phyloP scores from a whole-genome alignment of 2,797 vertebrate genomes.

The Lemur catta region DNA sequence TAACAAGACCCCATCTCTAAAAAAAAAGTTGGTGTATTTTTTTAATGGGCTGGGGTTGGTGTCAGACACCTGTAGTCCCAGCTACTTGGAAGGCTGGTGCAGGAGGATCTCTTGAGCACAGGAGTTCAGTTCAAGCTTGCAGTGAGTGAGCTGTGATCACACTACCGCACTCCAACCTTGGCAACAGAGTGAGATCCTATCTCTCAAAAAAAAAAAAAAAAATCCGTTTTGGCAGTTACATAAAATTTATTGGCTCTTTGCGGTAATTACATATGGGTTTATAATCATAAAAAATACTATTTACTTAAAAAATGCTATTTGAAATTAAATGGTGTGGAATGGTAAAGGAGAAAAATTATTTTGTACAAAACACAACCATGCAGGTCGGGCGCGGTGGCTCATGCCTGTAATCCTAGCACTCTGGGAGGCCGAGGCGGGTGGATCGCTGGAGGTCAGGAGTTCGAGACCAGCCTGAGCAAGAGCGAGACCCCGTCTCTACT shows the following conservation, averaged over 20 bases:
- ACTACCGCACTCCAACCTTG: not conserved
- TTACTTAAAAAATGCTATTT: not conserved
- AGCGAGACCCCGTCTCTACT: too few species aligned
- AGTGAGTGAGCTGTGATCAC: too few species aligned
- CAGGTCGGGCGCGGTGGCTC: too few species aligned
- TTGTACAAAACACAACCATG: not conserved
- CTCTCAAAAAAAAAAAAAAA: not conserved
- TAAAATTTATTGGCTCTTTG: slow-evolving; percentile 26
- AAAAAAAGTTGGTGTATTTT: not conserved
- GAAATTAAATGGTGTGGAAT: not conserved
- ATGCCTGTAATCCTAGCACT: too few species aligned
- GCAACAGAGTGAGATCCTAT: not conserved
- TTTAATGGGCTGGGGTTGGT: not conserved
- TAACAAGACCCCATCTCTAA: not conserved
- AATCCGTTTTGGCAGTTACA: not conserved
- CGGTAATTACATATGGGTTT: not conserved
- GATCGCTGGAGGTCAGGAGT: too few species aligned
- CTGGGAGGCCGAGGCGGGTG: too few species aligned
- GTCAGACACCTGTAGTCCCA: not conserved
- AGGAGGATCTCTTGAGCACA: not conserved
- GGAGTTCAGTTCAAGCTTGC: not conserved
- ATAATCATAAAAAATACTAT: not conserved
- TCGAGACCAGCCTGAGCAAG: too few species aligned
- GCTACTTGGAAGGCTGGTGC: not conserved
- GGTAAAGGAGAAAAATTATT: not conserved